Evolutionary conservation across 2,888 invertebrate species (phyloP).

Genomic region (Eupithecia insigniata): DNA sequence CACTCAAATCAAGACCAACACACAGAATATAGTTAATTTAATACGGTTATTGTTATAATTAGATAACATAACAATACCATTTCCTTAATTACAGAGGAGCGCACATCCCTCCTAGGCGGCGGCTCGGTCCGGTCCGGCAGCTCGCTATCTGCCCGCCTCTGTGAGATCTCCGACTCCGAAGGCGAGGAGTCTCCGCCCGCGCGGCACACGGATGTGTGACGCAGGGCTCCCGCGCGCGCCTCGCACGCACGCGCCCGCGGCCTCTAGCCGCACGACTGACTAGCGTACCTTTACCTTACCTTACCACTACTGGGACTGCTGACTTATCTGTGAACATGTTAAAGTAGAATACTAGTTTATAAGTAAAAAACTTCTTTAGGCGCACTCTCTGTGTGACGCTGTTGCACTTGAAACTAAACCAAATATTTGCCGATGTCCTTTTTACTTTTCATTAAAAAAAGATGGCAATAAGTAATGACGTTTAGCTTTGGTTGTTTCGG

Average conservation of each 20-base stretch:
- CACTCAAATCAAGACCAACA: no score
- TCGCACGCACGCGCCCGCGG: constrained; percentile 42
- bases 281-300: constrained; percentile 18
- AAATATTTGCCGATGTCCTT: no score
- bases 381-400: not conserved
- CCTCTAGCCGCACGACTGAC: constrained; percentile 37
- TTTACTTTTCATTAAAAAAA: not conserved
- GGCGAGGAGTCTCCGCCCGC: constrained; percentile 78
- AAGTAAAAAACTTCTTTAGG: not conserved
- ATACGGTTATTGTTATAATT: no score
- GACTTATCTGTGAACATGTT: not conserved
- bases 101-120: constrained; percentile 89
- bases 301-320: not conserved
- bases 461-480: not conserved
- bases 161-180: constrained; percentile 96
- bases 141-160: constrained; percentile 93
- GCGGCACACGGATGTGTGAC: constrained; percentile 74
- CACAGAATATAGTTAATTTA: no score
- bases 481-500: not conserved
- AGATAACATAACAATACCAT: not conserved
- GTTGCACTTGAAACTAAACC: not conserved
- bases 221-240: constrained; percentile 60
- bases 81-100: constrained; percentile 83
- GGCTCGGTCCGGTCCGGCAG: constrained; percentile 87
- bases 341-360: not conserved